These are phyloP conservation scores for Protosalanx chinensis DNA, from an alignment of 2,797 vertebrate species.

Conservation along the genomic window DNA sequence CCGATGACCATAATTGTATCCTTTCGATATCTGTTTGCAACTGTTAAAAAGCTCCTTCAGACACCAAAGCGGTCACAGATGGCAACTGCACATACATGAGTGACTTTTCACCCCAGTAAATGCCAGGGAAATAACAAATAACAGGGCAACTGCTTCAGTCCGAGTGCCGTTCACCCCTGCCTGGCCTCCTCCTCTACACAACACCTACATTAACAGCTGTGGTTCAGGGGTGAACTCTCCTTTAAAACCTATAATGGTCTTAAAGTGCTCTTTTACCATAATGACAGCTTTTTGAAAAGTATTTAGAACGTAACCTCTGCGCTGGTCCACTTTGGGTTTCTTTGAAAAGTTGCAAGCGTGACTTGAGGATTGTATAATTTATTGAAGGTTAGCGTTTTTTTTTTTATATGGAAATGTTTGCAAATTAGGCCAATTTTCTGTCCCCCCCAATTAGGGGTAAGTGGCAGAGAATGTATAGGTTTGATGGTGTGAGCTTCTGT, in stretches of 20 bases:
- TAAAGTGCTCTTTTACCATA: conserved; percentile 54
- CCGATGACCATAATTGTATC: background rate
- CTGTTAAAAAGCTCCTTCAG: conserved; percentile 4
- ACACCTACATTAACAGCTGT: background rate
- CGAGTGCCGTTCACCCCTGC: background rate
- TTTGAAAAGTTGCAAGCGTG: conserved; percentile 54
- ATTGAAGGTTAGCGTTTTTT: conserved; percentile 58
- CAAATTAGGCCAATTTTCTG: conserved; percentile 35
- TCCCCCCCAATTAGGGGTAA: conserved; percentile 31
- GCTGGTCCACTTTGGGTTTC: conserved; percentile 41
- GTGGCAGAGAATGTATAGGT: conserved; percentile 13
- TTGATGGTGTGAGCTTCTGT: conserved; percentile 16
- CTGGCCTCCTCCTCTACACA: background rate
- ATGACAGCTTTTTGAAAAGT: conserved; percentile 39
- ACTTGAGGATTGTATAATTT: conserved; percentile 51
- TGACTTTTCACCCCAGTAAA: background rate
- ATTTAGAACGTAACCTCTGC: conserved; percentile 42
- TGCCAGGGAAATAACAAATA: conserved; percentile 5
- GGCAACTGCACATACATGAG: background rate
- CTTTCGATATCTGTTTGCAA: background rate
- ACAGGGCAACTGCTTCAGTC: background rate
- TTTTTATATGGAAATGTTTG: conserved; percentile 44
- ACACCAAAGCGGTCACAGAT: background rate
- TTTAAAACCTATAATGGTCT: conserved; percentile 46
- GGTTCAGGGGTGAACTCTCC: background rate